These are phyloP conservation scores for Psylliodes chrysocephalus DNA, from an alignment of 2,888 invertebrate species.

Conservation along the genomic window DNA sequence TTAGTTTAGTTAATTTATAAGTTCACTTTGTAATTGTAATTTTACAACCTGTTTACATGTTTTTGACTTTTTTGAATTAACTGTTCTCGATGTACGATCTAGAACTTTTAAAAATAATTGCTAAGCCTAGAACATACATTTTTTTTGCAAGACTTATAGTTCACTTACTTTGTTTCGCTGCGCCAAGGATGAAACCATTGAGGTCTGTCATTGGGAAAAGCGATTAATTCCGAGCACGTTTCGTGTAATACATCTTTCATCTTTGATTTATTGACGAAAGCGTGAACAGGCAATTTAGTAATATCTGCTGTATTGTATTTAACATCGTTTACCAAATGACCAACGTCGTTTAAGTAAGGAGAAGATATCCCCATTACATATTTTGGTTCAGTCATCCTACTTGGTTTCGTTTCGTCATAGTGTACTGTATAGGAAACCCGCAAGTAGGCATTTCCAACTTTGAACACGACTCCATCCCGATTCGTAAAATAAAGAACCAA, in stretches of 20 bases:
- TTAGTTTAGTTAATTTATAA: too few species aligned
- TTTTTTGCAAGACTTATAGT: too few species aligned
- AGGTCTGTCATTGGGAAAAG: constrained; percentile 61
- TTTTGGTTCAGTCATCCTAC: constrained; percentile 41
- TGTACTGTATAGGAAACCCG: not conserved
- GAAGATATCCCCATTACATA: constrained; percentile 59
- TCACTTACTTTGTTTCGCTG: constrained; percentile 44
- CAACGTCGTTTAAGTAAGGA: constrained; percentile 56
- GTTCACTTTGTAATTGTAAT: too few species aligned
- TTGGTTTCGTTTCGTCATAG: not conserved
- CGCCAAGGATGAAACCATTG: constrained; percentile 56
- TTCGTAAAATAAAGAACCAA: constrained; percentile 52
- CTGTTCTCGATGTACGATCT: too few species aligned
- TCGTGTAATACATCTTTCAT: constrained; percentile 37
- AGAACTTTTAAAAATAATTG: too few species aligned
- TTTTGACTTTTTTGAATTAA: too few species aligned
- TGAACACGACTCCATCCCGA: constrained; percentile 22
- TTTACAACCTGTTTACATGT: too few species aligned
- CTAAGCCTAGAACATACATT: too few species aligned
- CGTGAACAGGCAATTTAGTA: constrained; percentile 49
- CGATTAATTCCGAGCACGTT: constrained; percentile 52
- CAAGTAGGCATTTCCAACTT: constrained; percentile 34
- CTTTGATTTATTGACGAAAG: constrained; percentile 46
- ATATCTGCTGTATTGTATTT: constrained; percentile 49
- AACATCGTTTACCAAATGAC: constrained; percentile 55